These are phyloP conservation scores for Nyleta sp. DNA, from an alignment of 2,888 invertebrate genomes.

Conservation along the genomic window DNA sequence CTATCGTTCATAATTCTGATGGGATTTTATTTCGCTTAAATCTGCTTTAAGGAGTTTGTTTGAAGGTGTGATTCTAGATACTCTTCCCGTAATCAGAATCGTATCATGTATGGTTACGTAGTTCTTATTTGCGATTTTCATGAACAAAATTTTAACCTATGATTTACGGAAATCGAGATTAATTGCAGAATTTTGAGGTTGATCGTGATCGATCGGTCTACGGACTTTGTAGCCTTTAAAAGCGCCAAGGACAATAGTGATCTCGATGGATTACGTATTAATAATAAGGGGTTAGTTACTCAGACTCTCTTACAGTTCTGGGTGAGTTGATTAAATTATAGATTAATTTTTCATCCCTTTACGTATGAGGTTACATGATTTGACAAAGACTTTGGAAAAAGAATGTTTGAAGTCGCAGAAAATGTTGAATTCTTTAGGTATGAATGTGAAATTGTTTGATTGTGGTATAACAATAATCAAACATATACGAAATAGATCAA, in stretches of 20 bases:
- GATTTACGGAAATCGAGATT: too few relatives aligned
- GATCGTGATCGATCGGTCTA: slow-evolving; percentile 12
- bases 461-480: too few relatives aligned
- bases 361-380: slow-evolving; percentile 2
- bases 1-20: too few relatives aligned
- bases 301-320: slow-evolving; percentile 18
- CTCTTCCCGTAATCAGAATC: too few relatives aligned
- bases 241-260: slow-evolving; percentile 31
- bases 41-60: too few relatives aligned
- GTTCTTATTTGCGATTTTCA: too few relatives aligned
- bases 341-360: slow-evolving; percentile 24
- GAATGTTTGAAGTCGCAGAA: neutral
- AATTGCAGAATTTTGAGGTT: too few relatives aligned
- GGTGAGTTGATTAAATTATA: slow-evolving; percentile 32
- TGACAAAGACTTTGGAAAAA: slow-evolving; percentile 10
- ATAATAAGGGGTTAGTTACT: slow-evolving; percentile 32
- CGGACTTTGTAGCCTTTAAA: slow-evolving; percentile 4
- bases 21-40: too few relatives aligned
- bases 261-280: slow-evolving; percentile 31
- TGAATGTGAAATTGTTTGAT: neutral
- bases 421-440: neutral
- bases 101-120: too few relatives aligned
- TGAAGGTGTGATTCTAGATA: too few relatives aligned
- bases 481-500: too few relatives aligned
- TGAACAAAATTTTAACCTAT: too few relatives aligned